These are phyloP conservation scores for Zapornia atra DNA, from an alignment of 2,113 vertebrate species.

Conservation along the genomic window DNA sequence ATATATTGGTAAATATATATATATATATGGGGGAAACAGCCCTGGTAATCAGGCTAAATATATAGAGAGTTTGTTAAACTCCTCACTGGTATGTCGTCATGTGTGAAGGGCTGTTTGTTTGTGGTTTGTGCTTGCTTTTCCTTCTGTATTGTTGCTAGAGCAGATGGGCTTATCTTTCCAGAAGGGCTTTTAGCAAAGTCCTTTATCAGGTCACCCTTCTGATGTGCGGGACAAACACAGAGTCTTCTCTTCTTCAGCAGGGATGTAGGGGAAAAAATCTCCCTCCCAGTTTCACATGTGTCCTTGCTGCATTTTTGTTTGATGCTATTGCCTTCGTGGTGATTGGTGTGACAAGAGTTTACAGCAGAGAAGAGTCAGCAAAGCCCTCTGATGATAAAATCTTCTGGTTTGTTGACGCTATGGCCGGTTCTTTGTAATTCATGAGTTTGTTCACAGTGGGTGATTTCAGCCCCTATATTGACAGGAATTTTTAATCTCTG, in stretches of 20 bases:
- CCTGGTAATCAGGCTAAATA: neutral
- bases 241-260: neutral
- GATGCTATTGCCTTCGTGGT: neutral
- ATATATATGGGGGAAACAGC: neutral
- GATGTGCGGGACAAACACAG: neutral
- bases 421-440: conserved; percentile 53
- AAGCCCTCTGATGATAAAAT: conserved; percentile 55
- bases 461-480: neutral
- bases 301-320: conserved; percentile 14
- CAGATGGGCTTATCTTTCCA: conserved; percentile 57
- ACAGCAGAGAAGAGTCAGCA: conserved; percentile 14
- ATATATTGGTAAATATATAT: neutral
- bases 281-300: neutral
- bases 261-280: conserved; percentile 15
- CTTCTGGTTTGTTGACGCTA: neutral
- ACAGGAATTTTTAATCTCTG: conserved; percentile 39
- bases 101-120: neutral
- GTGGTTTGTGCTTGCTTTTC: neutral
- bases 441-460: conserved; percentile 53
- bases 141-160: conserved; percentile 35
- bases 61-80: neutral
- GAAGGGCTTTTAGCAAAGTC: conserved; percentile 21
- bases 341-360: conserved; percentile 24
- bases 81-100: neutral
- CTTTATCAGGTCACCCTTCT: conserved; percentile 48